Evolutionary conservation across 1,140 invertebrate species (phyloP), one percentile per base, ranked within the genome.

Genomic region (Trachymyrmex septentrionalis): DNA sequence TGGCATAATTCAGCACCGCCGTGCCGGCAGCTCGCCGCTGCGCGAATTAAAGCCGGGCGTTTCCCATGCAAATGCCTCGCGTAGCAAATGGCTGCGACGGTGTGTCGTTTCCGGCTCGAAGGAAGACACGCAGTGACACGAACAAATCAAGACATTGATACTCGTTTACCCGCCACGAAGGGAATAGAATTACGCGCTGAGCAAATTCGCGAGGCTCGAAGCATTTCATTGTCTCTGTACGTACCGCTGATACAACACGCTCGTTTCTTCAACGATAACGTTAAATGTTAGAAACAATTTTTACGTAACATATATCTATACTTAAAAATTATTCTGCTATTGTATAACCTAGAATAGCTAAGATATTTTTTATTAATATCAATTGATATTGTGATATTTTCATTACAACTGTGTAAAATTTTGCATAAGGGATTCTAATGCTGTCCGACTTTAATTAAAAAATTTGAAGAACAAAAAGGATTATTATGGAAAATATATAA

Each of bases 21-120:
- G 87, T 2, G 27, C 27, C 27, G 27, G 87, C 90, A 89, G 88
- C 91, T 86, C 87, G 88, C 90, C 88, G 90, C 87, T 89, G 87
- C 90, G 92, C 89, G 93, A 93, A 94, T 94, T 93, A 94, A 91
- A 92, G 90, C 90, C 88, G 88, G 92, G 91, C 87, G 88, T 91
- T 91, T 92, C 82, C 88, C 90, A 87, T 93, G 90, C 89, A 90
- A 90, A 91, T 91, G 80, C 34, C 84, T 59, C 73, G 80, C 57
- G 73, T 57, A 73, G 55, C n/a, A n/a, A n/a, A 71, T 77, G 61
- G 71, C 61, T 67, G n/a, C 50, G n/a, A n/a, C n/a, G 44, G 16
- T 48, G 21, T 50, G 66, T 55, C 82, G 86, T 72, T 72, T 71
- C 59, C 24, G 9, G 50, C 63, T 21, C 76, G 77, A 80, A 82